These are phyloP conservation scores for Lumbricus terrestris DNA, from an alignment of 2,888 invertebrate genomes.

Conservation along the genomic window DNA sequence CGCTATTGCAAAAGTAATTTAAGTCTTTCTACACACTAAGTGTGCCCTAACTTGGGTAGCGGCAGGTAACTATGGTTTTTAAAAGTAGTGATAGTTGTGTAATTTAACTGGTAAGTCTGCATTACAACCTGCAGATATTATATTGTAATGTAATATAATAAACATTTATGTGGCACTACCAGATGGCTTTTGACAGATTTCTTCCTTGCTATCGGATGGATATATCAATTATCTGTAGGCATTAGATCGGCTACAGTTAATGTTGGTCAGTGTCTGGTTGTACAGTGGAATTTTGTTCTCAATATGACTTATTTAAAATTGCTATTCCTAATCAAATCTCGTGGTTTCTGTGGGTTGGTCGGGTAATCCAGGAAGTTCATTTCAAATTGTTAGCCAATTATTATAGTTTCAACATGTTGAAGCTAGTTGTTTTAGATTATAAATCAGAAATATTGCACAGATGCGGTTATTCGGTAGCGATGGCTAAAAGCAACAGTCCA, in stretches of 20 bases:
- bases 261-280: no score
- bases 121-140: conserved; percentile 3
- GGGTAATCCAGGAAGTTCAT: neutral
- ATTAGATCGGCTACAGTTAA: neutral
- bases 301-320: neutral
- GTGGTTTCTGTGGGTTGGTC: neutral
- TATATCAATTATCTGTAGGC: neutral
- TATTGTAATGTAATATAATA: neutral
- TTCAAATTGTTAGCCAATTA: neutral
- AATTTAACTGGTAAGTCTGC: neutral
- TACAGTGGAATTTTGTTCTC: neutral
- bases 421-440: neutral
- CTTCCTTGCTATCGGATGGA: neutral
- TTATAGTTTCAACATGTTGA: neutral
- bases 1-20: neutral
- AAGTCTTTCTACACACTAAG: neutral
- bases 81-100: neutral
- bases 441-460: neutral
- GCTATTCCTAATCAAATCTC: neutral
- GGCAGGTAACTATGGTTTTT: neutral
- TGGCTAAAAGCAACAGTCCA: neutral
- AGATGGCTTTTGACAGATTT: neutral
- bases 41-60: neutral
- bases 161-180: neutral
- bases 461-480: neutral